Evolutionary conservation across 2,888 invertebrate species (phyloP).

Genomic region (Cinara cedri): DNA sequence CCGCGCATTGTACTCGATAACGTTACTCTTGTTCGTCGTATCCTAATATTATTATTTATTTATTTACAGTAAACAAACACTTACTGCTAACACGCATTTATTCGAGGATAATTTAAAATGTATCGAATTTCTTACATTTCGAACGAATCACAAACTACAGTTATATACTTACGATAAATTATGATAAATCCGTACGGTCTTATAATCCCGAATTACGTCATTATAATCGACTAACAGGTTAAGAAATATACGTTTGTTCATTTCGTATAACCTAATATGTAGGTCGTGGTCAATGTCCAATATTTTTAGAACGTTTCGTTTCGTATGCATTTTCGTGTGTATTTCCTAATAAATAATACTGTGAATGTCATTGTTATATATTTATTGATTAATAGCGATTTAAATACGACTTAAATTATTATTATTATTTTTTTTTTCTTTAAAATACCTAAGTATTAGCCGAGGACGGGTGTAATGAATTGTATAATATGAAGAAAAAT

Average conservation of each 20-base stretch:
- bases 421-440: not conserved
- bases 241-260: slow-evolving; percentile 26
- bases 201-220: slow-evolving; percentile 46
- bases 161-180: not conserved
- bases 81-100: no score
- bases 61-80: no score
- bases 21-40: no score
- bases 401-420: no score
- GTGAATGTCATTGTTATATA: slow-evolving; percentile 25
- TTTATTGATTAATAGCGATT: slow-evolving; percentile 9
- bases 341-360: slow-evolving; percentile 42
- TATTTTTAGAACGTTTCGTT: slow-evolving; percentile 48
- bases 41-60: no score
- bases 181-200: not conserved
- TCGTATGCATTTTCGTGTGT: slow-evolving; percentile 29
- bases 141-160: not conserved
- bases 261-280: slow-evolving; percentile 27
- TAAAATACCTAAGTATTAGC: not conserved
- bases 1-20: no score
- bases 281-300: slow-evolving; percentile 51
- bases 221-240: slow-evolving; percentile 50
- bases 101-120: no score
- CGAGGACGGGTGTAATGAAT: not conserved
- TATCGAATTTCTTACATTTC: no score
- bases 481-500: not conserved